A percentile compares a stretch with the other conserved stretches of the same genome.
Evolutionary conservation across 2,113 vertebrate species (phyloP).

Genomic region (Eira barbara): DNA sequence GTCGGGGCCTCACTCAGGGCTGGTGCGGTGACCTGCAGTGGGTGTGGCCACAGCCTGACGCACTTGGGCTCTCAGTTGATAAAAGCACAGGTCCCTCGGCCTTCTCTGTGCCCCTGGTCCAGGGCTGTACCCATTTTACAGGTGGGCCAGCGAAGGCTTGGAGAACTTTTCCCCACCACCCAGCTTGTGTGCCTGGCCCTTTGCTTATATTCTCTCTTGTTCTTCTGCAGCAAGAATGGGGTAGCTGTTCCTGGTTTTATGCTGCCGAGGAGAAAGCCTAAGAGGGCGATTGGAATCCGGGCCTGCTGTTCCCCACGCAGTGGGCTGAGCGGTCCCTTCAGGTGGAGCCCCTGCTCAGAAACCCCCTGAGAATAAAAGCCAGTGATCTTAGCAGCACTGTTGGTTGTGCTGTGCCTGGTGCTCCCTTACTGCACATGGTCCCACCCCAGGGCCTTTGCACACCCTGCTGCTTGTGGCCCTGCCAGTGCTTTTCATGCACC

Average conservation of each 20-base stretch:
- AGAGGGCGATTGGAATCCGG: too few species aligned
- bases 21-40: neutral
- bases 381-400: accelerated
- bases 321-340: accelerated
- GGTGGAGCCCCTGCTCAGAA: neutral
- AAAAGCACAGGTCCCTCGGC: neutral
- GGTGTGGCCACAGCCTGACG: neutral
- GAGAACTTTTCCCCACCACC: neutral
- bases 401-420: accelerated
- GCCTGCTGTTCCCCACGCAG: neutral
- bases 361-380: neutral
- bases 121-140: neutral
- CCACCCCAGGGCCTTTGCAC: neutral
- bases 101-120: too few species aligned
- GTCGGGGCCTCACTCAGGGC: neutral
- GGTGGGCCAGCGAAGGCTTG: neutral
- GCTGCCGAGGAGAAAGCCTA: neutral
- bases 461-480: accelerated
- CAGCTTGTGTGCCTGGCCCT: accelerated
- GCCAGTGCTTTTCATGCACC: accelerated
- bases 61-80: neutral
- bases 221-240: neutral
- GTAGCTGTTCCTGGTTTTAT: too few species aligned
- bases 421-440: accelerated
- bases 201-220: neutral